A percentile compares a stretch with the other conserved stretches of the same genome.
Evolutionary conservation across 2,797 vertebrate genomes (phyloP).

Genomic region (Apogon hyalosoma): DNA sequence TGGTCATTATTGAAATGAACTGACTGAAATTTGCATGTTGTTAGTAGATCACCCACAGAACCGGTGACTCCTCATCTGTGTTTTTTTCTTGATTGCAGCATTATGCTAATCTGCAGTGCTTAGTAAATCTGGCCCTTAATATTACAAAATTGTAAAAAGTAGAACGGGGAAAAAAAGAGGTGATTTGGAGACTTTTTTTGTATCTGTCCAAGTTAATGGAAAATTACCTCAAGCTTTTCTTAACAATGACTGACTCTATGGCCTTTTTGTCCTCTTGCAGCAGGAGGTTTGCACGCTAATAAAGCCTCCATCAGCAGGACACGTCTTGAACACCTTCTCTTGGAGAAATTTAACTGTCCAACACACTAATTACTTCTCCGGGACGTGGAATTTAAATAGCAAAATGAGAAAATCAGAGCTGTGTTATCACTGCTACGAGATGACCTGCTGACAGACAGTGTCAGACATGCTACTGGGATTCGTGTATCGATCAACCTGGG

Average conservation of each 20-base stretch:
- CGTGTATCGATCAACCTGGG: constrained; percentile 68
- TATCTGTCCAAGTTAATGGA: constrained; percentile 29
- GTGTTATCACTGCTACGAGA: constrained; percentile 55
- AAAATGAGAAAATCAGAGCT: constrained; percentile 47
- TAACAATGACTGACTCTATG: constrained; percentile 40
- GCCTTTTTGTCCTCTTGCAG: constrained; percentile 51
- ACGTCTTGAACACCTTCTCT: constrained; percentile 54
- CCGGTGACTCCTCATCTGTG: too few species aligned
- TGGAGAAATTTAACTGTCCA: constrained; percentile 68
- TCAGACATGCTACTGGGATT: constrained; percentile 50
- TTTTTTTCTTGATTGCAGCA: too few species aligned
- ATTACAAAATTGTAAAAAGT: too few species aligned
- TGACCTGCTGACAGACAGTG: constrained; percentile 66
- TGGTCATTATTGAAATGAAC: too few species aligned
- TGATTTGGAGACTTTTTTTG: constrained; percentile 1
- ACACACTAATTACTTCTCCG: constrained; percentile 72
- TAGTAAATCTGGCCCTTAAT: too few species aligned
- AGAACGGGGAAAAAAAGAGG: constrained; percentile 6
- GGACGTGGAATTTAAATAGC: constrained; percentile 57
- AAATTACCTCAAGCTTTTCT: constrained; percentile 49
- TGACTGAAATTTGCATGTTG: too few species aligned
- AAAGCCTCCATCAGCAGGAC: constrained; percentile 55
- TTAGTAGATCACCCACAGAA: too few species aligned
- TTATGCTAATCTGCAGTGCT: too few species aligned
- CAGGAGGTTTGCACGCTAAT: constrained; percentile 45